phyloP scores from a whole-genome alignment of 1,140 invertebrate species.

The Megalonaias nervosa region DNA sequence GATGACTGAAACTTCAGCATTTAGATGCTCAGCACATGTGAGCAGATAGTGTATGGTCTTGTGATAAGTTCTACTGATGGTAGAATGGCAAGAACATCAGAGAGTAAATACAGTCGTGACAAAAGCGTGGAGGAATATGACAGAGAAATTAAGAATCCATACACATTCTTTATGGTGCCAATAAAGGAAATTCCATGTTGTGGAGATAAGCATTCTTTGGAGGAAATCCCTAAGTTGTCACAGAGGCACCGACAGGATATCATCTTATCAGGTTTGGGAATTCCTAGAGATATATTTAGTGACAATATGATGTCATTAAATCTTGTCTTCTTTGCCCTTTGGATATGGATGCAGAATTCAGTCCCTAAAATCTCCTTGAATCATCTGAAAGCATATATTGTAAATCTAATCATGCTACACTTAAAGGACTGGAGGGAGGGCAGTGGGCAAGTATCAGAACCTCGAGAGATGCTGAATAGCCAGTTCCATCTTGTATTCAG shows the following conservation, averaged over 20 bases:
- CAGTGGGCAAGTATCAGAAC: neutral
- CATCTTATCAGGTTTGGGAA: conserved; percentile 42
- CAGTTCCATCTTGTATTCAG: neutral
- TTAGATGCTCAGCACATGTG: conserved; percentile 77
- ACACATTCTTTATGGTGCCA: conserved; percentile 56
- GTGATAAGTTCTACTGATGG: conserved; percentile 63
- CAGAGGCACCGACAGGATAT: conserved; percentile 30
- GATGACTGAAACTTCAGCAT: conserved; percentile 75
- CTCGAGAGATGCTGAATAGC: conserved; percentile 4
- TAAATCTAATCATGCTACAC: conserved; percentile 53
- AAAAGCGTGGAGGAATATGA: conserved; percentile 64
- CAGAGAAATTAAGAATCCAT: conserved; percentile 53
- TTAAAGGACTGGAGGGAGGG: conserved; percentile 23
- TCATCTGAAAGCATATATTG: conserved; percentile 51
- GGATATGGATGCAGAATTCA: conserved; percentile 79
- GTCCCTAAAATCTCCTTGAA: conserved; percentile 43
- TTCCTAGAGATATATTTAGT: conserved; percentile 35
- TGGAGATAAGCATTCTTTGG: conserved; percentile 48
- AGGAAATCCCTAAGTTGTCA: conserved; percentile 40
- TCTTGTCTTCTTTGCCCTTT: conserved; percentile 77
- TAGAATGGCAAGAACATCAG: neutral
- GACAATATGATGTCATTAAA: conserved; percentile 53
- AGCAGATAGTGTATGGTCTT: conserved; percentile 78
- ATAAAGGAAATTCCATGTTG: conserved; percentile 37
- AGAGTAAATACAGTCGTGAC: conserved; percentile 42